Conservation (phyloP, 2,888 invertebrate species). For the Pristionchus japonicus region DNA sequence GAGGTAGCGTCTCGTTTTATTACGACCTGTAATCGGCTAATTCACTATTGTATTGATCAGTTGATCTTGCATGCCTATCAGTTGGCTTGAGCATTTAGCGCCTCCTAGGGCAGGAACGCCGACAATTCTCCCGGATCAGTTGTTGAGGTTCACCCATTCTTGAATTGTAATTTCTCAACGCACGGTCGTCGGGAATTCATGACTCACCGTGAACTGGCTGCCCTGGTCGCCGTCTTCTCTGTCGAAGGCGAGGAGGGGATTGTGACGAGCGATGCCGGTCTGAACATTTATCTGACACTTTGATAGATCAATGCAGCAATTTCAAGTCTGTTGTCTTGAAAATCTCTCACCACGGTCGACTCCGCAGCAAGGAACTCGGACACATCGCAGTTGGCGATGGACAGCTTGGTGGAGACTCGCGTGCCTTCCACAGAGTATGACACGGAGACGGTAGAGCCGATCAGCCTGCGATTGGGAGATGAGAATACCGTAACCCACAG, state of each 20-base stretch:
- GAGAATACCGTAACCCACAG: too few species aligned
- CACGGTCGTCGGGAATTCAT: not conserved
- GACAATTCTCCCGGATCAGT: too few species aligned
- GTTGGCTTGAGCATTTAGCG: too few species aligned
- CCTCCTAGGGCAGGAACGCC: too few species aligned
- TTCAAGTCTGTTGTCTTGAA: too few species aligned
- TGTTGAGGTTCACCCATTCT: not conserved
- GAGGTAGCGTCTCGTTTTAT: not conserved
- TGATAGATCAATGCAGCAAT: not conserved
- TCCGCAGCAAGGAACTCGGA: slow-evolving; percentile 57
- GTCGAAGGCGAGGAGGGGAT: slow-evolving; percentile 44
- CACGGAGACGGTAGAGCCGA: slow-evolving; percentile 54
- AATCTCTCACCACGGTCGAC: slow-evolving; percentile 50
- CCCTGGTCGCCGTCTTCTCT: slow-evolving; percentile 40
- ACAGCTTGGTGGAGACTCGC: slow-evolving; percentile 50
- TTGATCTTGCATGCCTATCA: too few species aligned
- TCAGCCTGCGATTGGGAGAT: slow-evolving; percentile 50
- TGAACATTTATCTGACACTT: not conserved
- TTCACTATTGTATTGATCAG: too few species aligned
- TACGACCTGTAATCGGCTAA: not conserved
- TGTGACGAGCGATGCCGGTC: slow-evolving; percentile 29
- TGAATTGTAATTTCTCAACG: not conserved
- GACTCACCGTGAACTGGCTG: slow-evolving; percentile 20
- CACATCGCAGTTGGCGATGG: slow-evolving; percentile 56
- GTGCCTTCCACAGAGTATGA: slow-evolving; percentile 50